Percentiles rank a stretch among this genome's conserved stretches.
Evolutionary conservation across 2,888 invertebrate species (phyloP).

Genomic region (Eulithis testata): DNA sequence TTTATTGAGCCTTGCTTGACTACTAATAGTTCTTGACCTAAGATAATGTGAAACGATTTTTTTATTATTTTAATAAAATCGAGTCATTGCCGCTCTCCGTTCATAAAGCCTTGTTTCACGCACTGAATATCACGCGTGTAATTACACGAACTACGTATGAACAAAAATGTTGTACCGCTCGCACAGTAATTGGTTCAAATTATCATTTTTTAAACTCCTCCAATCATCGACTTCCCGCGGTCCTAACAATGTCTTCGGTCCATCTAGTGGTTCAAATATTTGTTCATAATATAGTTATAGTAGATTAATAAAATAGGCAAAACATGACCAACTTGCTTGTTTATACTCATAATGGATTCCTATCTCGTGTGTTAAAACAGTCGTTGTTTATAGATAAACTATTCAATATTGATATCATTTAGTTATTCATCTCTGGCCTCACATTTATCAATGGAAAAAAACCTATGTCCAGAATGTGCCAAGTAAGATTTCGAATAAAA

Average conservation of each 20-base stretch:
- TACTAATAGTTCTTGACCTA: too few species aligned
- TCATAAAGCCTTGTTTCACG: constrained; percentile 67
- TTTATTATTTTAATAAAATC: neutral
- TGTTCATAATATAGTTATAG: neutral
- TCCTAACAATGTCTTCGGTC: too few species aligned
- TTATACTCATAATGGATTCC: constrained; percentile 10
- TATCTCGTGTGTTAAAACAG: neutral
- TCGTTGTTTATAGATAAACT: neutral
- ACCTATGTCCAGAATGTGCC: neutral
- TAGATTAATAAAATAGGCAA: neutral
- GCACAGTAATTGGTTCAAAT: neutral
- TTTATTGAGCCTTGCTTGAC: too few species aligned
- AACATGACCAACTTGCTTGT: neutral
- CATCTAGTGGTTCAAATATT: too few species aligned
- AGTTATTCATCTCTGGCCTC: constrained; percentile 3
- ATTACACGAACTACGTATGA: constrained; percentile 12
- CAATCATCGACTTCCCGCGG: too few species aligned
- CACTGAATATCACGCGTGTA: constrained; percentile 60
- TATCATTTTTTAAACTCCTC: too few species aligned
- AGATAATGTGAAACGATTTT: too few species aligned
- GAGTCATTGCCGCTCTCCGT: constrained; percentile 42
- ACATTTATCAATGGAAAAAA: too few species aligned
- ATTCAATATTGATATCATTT: constrained; percentile 10
- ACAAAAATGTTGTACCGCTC: constrained; percentile 5
- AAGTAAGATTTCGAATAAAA: neutral